Evolutionary conservation across 2,888 invertebrate species (phyloP), one percentile per base, ranked within the genome.

Genomic region (Metallyticus violacea): DNA sequence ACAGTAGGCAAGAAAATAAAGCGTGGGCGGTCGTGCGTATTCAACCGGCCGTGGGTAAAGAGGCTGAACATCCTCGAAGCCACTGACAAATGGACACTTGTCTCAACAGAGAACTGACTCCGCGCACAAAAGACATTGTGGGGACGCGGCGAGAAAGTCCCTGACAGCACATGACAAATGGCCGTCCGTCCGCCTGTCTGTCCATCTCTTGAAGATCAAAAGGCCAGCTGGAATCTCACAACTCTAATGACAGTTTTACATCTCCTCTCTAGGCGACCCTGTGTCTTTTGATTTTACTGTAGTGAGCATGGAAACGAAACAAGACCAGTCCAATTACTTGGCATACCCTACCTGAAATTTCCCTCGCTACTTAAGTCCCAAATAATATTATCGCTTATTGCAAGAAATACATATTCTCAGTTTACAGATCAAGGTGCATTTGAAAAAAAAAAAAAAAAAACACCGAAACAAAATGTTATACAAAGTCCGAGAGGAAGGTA

Each of bases 131-230:
- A 79, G n/a, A 81, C 25, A 26, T 30, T 30, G 25, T 26, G 6
- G 81, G 25, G 81, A 26, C 29, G 26, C 82, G 27, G 26, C 40
- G 15, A 62, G 40, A 62, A 62, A 62, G 15, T 62, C 40, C 40
- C 27, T 83, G 83, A 77, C 83, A 83, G 77, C 22, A 77, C 76
- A 77, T 83, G 83, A 83, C 83, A 83, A 83, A 83, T 83, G 83
- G 25, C 83, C 22, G 7, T 62, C 27, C 15, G 29, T 30, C 30
- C 79, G 22, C 6, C 26, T 28, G 79, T 79, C n/a, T 81, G 9
- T 3, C n/a, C n/a, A n/a, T n/a, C n/a, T n/a, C n/a, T n/a, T n/a
- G 27, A 81, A 62, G 81, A 81, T 81, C 81, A 83, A 83, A 77
- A 77, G 28, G 77, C 76, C 76, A 77, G 40, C 40, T 62, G 15